phyloP scores from a whole-genome alignment of 2,888 invertebrate genomes.

The Hofmannophila pseudospretella region DNA sequence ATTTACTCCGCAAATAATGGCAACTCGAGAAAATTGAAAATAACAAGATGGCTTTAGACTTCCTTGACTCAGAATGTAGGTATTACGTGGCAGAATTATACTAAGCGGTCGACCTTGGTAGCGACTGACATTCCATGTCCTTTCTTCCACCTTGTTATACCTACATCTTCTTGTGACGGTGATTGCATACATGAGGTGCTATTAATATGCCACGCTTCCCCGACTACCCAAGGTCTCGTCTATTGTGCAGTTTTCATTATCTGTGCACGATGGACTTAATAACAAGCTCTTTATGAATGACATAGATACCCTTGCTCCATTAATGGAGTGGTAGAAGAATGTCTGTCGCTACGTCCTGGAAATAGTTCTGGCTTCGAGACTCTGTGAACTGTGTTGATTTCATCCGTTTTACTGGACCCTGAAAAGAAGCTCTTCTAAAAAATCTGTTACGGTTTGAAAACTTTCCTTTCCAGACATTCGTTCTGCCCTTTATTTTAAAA shows the following conservation, averaged over 20 bases:
- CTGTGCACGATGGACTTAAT: background rate
- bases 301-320: background rate
- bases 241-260: slow-evolving; percentile 13
- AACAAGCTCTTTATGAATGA: background rate
- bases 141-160: slow-evolving; percentile 73
- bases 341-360: background rate
- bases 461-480: too few relatives aligned
- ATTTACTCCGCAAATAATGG: slow-evolving; percentile 39
- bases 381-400: too few relatives aligned
- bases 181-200: slow-evolving; percentile 68
- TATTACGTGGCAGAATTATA: slow-evolving; percentile 41
- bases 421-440: background rate
- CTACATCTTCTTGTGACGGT: slow-evolving; percentile 64
- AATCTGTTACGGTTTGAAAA: too few relatives aligned
- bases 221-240: slow-evolving; percentile 51
- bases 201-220: slow-evolving; percentile 68
- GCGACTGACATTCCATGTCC: slow-evolving; percentile 67
- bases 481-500: too few relatives aligned
- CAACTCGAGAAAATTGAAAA: slow-evolving; percentile 27
- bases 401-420: too few relatives aligned
- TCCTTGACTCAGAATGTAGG: slow-evolving; percentile 23
- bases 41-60: slow-evolving; percentile 24
- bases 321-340: background rate
- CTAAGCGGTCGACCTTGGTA: slow-evolving; percentile 51
- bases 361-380: too few relatives aligned